Base-by-base conservation (phyloP, 2,113 vertebrate species). In the Sardina pilchardus region DNA sequence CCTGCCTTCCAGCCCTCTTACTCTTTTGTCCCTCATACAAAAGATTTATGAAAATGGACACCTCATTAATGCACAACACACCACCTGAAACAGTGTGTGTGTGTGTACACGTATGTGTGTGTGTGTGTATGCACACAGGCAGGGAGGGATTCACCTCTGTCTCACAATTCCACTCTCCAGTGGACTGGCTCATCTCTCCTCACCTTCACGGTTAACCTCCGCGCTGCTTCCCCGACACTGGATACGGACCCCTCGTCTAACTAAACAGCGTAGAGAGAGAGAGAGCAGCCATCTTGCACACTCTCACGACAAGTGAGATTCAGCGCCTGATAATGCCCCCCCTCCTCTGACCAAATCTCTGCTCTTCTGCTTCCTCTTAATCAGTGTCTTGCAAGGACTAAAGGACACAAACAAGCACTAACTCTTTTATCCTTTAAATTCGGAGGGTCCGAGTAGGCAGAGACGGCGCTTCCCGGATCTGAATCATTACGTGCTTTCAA, bases 361-460 rank as follows among this genome's bases (percentile, higher is more conserved):
- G 0, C 14, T 53, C 16, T 53, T 53, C 50, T 53, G 17, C 16
- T 53, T 34, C 34, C 63, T 34, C 26, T 71, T 10, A 34, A 71
- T 71, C n/a, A 30, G 24, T 4, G 24, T 63, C 59, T 63, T 63
- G 21, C 24, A 26, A 63, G n/a, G 59, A 26, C 4, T 63, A 26
- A 12, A 71, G 63, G 12, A 71, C 63, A 30, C 30, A 71, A 26
- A 71, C 21, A 63, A 71, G 63, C 63, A 71, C 9, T 71, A 34
- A 71, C 63, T 71, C n/a, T 14, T 71, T 71, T 34, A 71, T 71
- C n/a, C 63, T 26, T 34, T 71, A 71, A 71, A 71, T 71, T 71
- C 10, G 14, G n/a, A 34, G 3, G 26, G 63, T 26, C 26, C 21
- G 5, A 30, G 63, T 3, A 71, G n/a, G 63, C 10, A 71, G 30